Percentiles rank a stretch among this genome's conserved stretches.
Evolutionary conservation across 2,888 invertebrate genomes (phyloP).

Genomic region (Euplagia quadripunctaria): DNA sequence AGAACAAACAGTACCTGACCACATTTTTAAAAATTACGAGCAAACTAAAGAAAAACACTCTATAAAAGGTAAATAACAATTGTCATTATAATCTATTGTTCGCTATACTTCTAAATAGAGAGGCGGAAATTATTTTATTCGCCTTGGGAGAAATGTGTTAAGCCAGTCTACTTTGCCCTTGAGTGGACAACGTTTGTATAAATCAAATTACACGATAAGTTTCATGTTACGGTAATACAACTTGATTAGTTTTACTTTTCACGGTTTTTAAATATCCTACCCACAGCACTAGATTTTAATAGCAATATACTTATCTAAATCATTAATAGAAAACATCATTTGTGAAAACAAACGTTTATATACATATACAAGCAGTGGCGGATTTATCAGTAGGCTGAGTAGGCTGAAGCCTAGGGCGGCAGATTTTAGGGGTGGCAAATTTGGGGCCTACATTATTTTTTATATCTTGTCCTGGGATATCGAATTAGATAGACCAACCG

Average conservation of each 20-base stretch:
- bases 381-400: too few species aligned
- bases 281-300: neutral
- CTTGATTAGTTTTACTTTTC: conserved; percentile 16
- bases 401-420: too few species aligned
- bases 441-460: too few species aligned
- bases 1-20: too few species aligned
- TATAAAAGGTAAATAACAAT: too few species aligned
- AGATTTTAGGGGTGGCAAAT: too few species aligned
- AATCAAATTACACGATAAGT: conserved; percentile 19
- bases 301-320: neutral
- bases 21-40: neutral
- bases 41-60: neutral
- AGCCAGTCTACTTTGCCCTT: conserved; percentile 40
- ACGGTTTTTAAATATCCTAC: conserved; percentile 1
- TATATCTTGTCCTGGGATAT: too few species aligned
- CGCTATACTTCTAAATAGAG: conserved; percentile 32
- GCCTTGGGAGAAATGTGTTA: conserved; percentile 27
- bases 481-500: too few species aligned
- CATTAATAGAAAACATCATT: too few species aligned
- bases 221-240: conserved; percentile 14
- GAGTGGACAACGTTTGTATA: conserved; percentile 29
- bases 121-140: conserved; percentile 43
- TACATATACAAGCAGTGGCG: too few species aligned
- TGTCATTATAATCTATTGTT: conserved; percentile 27
- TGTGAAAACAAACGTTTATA: too few species aligned